Evolutionary conservation across 2,888 invertebrate genomes (phyloP), one percentile per base, ranked within the genome.

Genomic region (Catocala sponsa): DNA sequence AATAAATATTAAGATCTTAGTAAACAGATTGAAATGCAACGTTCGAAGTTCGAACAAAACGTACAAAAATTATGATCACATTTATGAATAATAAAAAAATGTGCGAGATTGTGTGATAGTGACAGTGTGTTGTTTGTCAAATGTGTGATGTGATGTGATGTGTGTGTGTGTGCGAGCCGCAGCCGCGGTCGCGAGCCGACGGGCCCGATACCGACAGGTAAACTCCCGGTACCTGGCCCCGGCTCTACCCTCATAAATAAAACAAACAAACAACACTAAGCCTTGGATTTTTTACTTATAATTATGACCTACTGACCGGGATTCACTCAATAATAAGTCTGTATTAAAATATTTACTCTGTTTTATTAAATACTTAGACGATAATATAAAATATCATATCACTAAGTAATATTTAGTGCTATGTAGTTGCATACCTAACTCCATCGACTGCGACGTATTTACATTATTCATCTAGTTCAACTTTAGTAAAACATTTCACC

Each of bases 311-410:
- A 85, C 79, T 81, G 80, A 85, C 87, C 88, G 86, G 91, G 89
- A 83, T 80, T 81, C 77, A 81, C 15, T 77, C 81, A 91, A 91
- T 88, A 87, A 91, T 88, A 91, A 38, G 86, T 86, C 88, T 83
- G 75, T 81, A 76, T 74, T 89, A 91, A 91, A 91, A 92, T 91
- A 92, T 91, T 90, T 90, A 91, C 91, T 91, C 91, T 91, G 86
- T 86, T 91, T 91, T 91, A 91, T 84, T 90, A 91, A 89, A 91
- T 91, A 91, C 90, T 91, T 91, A 91, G 86, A 86, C 84, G 85
- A 87, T 89, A 90, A 90, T 91, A 91, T 91, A 91, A 91, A 91
- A 91, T 88, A 90, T 89, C 88, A 89, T 87, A 90, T 82, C 81
- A 87, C 91, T 90, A 90, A 87, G 88, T 87, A 88, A 86, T 87